A percentile compares a stretch with the other conserved stretches of the same genome.
Evolutionary conservation across 2,113 vertebrate species (phyloP).

Genomic region (Erythrocercus mccallii): DNA sequence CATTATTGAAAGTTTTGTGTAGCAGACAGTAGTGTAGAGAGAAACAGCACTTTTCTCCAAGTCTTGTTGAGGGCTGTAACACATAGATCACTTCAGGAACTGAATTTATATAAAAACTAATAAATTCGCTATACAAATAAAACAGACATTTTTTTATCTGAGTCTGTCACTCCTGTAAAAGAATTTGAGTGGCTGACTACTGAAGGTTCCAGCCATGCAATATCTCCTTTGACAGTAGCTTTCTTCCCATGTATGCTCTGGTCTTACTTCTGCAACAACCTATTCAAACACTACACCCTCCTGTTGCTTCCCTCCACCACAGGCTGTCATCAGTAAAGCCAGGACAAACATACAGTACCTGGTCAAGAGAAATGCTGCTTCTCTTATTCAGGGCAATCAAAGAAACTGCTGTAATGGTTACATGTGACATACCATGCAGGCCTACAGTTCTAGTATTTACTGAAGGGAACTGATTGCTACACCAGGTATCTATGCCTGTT

Average conservation of each 20-base stretch:
- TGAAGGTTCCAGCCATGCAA: neutral
- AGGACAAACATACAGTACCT: neutral
- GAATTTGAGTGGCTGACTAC: neutral
- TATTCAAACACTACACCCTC: neutral
- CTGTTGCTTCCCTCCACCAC: neutral
- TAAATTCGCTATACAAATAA: neutral
- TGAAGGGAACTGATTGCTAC: neutral
- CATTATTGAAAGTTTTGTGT: neutral
- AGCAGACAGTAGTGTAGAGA: rapidly evolving
- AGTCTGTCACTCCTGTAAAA: neutral
- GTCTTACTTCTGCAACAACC: neutral
- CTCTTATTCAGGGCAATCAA: neutral
- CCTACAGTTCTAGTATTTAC: neutral
- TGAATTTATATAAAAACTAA: neutral
- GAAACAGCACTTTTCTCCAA: neutral
- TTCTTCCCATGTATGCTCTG: neutral
- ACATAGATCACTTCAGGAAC: neutral
- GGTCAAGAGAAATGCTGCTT: neutral
- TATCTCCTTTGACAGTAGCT: rapidly evolving
- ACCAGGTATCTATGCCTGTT: rapidly evolving
- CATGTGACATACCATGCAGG: rapidly evolving
- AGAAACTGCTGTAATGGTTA: neutral
- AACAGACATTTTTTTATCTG: neutral
- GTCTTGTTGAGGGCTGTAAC: neutral
- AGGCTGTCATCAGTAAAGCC: neutral